These are phyloP conservation scores for Stenodera caucasica DNA, from an alignment of 2,888 invertebrate species.

Conservation along the genomic window DNA sequence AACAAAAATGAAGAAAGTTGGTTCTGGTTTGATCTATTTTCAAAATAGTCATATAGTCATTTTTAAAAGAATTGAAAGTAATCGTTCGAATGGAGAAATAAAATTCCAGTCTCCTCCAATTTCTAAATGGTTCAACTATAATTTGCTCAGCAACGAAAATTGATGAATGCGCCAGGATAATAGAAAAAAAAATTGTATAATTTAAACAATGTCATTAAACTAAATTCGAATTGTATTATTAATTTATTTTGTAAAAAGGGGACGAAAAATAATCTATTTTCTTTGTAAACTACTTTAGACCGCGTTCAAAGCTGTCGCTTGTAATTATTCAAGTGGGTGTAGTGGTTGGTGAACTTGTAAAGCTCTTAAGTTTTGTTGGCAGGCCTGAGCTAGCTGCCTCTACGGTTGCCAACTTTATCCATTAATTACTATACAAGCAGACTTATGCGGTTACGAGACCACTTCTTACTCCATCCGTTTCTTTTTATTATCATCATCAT, in stretches of 20 bases:
- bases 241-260: constrained; percentile 34
- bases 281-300: constrained; percentile 48
- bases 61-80: too few relatives aligned
- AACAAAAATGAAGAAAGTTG: too few relatives aligned
- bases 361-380: constrained; percentile 51
- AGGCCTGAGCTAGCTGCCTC: constrained; percentile 41
- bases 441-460: constrained; percentile 36
- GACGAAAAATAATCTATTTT: constrained; percentile 47
- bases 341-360: constrained; percentile 48
- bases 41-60: too few relatives aligned
- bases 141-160: too few relatives aligned
- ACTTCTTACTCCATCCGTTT: constrained; percentile 16
- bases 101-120: too few relatives aligned
- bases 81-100: too few relatives aligned
- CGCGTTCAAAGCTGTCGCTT: constrained; percentile 50
- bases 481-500: constrained; percentile 1
- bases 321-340: constrained; percentile 53
- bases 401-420: constrained; percentile 50
- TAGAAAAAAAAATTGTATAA: neutral
- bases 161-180: neutral
- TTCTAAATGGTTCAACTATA: too few relatives aligned
- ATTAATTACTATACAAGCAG: constrained; percentile 49
- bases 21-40: too few relatives aligned
- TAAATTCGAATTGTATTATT: constrained; percentile 20
- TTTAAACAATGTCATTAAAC: neutral